Conservation (phyloP, 2,113 vertebrate genomes). For the Monarcha castaneiventris region DNA sequence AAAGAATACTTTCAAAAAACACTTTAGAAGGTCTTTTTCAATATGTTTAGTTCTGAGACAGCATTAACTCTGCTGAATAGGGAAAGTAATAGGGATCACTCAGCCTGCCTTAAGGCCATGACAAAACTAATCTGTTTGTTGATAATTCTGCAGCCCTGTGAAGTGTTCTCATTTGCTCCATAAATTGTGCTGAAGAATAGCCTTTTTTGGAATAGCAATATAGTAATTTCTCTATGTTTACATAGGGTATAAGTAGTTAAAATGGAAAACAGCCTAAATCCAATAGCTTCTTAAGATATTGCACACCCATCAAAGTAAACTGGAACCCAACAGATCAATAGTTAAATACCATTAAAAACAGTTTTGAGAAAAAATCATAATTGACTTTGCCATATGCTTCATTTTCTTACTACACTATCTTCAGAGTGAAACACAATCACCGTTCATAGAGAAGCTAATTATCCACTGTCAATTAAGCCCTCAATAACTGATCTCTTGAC, state of each 20-base stretch:
- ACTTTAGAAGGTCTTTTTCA: neutral
- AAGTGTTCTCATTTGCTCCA: neutral
- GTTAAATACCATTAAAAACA: conserved; percentile 62
- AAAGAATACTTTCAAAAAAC: neutral
- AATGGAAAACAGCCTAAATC: neutral
- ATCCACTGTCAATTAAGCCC: conserved; percentile 57
- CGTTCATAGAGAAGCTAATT: conserved; percentile 59
- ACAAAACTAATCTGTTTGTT: conserved; percentile 7
- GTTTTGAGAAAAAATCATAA: conserved; percentile 59
- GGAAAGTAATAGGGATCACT: neutral
- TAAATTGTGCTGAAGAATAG: neutral
- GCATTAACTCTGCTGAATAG: neutral
- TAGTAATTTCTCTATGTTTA: conserved; percentile 9
- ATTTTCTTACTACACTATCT: conserved; percentile 19
- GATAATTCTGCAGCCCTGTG: neutral
- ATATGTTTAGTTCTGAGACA: neutral
- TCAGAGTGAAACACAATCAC: conserved; percentile 57
- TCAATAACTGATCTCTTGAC: conserved; percentile 61
- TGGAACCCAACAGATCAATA: conserved; percentile 61
- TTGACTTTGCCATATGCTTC: conserved; percentile 64
- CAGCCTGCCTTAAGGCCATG: neutral
- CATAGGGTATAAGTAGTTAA: conserved; percentile 22
- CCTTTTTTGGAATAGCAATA: neutral
- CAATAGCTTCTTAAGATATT: neutral
- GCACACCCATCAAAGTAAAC: conserved; percentile 42